Base-by-base conservation (phyloP, 2,113 vertebrate genomes). In the Gobius niger region DNA sequence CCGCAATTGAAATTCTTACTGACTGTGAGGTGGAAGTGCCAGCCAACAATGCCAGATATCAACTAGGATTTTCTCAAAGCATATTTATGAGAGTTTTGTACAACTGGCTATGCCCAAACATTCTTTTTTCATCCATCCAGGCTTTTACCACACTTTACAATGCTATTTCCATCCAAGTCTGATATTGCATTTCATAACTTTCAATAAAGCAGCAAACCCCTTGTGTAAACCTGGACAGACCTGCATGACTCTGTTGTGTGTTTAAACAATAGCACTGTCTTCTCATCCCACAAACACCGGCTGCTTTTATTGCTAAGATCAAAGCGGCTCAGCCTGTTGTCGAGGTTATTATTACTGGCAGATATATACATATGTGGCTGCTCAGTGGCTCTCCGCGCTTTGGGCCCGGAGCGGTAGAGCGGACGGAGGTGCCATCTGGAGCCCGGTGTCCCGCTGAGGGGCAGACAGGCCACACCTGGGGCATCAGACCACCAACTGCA, bases 401-500 rank as follows among this genome's bases (percentile, higher is more conserved):
- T 49, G 51, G 52, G 80, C 82, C 82, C 63, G 7, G 52, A 82
- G 86, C 85, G 47, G 71, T 56, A 73, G 70, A 70, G 71, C 12
- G 61, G 52, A 34, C 42, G 49, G 62, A 47, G 15, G 56, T 70
- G 77, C 88, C 88, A 89, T 89, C 85, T 91, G 90, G 78, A 84
- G 75, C 67, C 80, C 73, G 13, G 77, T 65, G 53, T 76, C 87
- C 74, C 15, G 83, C 88, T 89, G 88, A 57, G 89, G 75, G 72
- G 44, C 80, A 61, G 62, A 76, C 84, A 75, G 67, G 62, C 78
- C 78, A 86, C 88, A 90, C 87, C 90, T 90, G 87, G 81, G 84
- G 75, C 78, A 82, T 75, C 1, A 54, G 82, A 83, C 82, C 87
- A 81, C 85, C 88, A 15, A 81, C 84, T n/a, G 76, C 72, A 83